Percentiles rank a stretch among this genome's conserved stretches.
These are phyloP conservation scores for Ceuthmochares aereus DNA, from an alignment of 2,113 vertebrate species.

Conservation along the genomic window DNA sequence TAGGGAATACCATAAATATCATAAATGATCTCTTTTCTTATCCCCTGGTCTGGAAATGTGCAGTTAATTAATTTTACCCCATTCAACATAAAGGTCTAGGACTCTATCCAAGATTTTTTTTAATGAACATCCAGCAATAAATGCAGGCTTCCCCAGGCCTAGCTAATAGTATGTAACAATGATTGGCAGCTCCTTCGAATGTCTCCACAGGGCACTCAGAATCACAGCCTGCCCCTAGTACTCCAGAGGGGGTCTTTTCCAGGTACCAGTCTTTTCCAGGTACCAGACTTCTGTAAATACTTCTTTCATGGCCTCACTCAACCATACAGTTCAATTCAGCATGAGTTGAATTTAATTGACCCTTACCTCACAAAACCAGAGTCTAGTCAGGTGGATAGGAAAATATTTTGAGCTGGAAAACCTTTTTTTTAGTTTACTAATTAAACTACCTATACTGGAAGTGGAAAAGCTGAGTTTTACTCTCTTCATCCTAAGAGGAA, in stretches of 20 bases:
- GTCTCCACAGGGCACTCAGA: not conserved
- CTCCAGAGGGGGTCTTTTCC: not conserved
- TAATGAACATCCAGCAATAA: not conserved
- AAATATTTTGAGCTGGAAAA: not conserved
- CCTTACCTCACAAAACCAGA: not conserved
- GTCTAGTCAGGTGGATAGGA: not conserved
- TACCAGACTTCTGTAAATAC: not conserved
- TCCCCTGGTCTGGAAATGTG: constrained; percentile 61
- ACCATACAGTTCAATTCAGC: not conserved
- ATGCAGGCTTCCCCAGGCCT: not conserved
- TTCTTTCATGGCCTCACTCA: not conserved
- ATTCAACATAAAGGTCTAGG: constrained; percentile 28
- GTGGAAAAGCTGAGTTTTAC: not conserved
- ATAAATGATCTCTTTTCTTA: constrained; percentile 64
- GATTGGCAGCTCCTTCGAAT: not conserved
- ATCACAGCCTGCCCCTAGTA: not conserved
- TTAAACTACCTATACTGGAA: not conserved
- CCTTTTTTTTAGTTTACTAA: no score
- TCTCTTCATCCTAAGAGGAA: not conserved
- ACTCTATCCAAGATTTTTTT: not conserved
- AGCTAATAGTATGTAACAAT: not conserved
- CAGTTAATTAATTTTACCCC: constrained; percentile 60
- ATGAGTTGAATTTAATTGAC: not conserved
- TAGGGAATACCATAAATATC: constrained; percentile 44
- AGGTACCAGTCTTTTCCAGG: not conserved